These are phyloP conservation scores for Entomyzon cyanotis DNA, from an alignment of 2,113 vertebrate species.

Conservation along the genomic window DNA sequence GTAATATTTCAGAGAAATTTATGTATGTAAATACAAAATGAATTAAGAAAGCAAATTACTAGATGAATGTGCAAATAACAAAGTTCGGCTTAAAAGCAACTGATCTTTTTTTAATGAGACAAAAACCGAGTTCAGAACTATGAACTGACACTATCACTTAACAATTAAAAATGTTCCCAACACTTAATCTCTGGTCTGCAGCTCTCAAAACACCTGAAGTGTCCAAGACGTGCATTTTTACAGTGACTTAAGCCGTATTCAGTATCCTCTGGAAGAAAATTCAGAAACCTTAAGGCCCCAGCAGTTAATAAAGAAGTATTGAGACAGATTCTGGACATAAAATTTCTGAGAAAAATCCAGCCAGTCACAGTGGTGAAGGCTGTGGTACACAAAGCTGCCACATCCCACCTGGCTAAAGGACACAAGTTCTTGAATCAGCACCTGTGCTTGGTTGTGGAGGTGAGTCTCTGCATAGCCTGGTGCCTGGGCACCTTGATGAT, in stretches of 20 bases:
- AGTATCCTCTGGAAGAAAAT: neutral
- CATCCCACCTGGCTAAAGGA: neutral
- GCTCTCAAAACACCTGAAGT: neutral
- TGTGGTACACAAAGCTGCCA: neutral
- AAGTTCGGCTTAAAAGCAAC: neutral
- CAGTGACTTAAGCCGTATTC: neutral
- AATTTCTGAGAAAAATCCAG: neutral
- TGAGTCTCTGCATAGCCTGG: fast-evolving
- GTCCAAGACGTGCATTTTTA: neutral
- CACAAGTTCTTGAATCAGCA: neutral
- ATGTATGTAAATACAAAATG: neutral
- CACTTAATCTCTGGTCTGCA: neutral
- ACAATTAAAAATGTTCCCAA: neutral
- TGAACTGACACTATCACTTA: neutral
- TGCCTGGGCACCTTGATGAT: neutral
- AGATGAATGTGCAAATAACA: neutral
- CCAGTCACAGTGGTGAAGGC: neutral
- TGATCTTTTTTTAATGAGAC: neutral
- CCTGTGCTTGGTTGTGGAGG: neutral
- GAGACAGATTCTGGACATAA: neutral
- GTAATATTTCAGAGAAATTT: neutral
- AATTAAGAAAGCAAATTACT: neutral
- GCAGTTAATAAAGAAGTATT: neutral
- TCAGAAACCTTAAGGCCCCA: neutral
- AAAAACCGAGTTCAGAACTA: neutral